Base-by-base conservation (phyloP, 2,888 invertebrate genomes). In the Pantelozetes paolii region DNA sequence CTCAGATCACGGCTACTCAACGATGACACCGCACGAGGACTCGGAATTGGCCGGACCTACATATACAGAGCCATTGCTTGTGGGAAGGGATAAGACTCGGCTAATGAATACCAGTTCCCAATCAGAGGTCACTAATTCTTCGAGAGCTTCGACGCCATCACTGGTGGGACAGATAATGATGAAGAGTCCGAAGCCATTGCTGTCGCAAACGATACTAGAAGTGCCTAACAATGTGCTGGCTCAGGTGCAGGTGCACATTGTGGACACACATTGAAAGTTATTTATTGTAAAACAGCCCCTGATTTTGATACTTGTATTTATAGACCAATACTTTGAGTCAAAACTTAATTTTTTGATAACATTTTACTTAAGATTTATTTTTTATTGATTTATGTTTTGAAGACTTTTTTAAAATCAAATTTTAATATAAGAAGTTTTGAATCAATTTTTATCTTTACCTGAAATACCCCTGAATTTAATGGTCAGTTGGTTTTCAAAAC, bases 1-100 rank as follows among this genome's bases (percentile, higher is more conserved):
- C 79, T 93, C 92, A 18, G 95, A 95, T 84, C 93, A 94, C 81
- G 95, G 95, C 1, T 95, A 95, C 83, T 93, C 92, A 2, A 93
- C 93, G 0, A 93, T 93, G 93, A 93, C 92, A 0, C 92, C 91
- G 1, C 92, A 92, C 79, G 92, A 93, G 80, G 92, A 92, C 81
- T 91, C 90, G 0, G 92, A 92, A 70, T 74, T 78, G 9, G 69
- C 71, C 28, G 54, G 71, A 13, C 71, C 75, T 13, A 77, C 78
- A 26, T 79, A 78, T 71, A 76, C 78, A 28, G 79, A 79, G 23
- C 67, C 67, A 2, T 40, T 67, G 42, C 74, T 78, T 15, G 54
- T 76, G 2, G 78, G 77, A 2, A 75, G 73, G 71, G 77, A 76
- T 30, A 73, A 71, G 40, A 70, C 50, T 54, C 73, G 77, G 2